Percentiles rank a stretch among this genome's conserved stretches.
These are phyloP conservation scores for Himalopsyche kuldschensis DNA, from an alignment of 2,888 invertebrate genomes.

Conservation along the genomic window DNA sequence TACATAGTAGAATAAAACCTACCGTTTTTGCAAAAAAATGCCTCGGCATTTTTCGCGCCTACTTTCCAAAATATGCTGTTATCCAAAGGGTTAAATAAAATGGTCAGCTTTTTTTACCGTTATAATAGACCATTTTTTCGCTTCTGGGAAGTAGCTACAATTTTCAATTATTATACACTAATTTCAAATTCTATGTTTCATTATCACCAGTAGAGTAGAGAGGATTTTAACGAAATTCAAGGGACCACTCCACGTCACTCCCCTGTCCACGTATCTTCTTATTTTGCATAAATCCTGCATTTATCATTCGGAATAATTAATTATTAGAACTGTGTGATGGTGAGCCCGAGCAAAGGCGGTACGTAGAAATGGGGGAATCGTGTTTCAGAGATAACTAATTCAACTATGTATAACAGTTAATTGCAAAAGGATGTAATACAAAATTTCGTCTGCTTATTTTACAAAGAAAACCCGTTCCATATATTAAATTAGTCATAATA, in stretches of 20 bases:
- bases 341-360: conserved; percentile 11
- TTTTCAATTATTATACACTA: background rate
- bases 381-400: background rate
- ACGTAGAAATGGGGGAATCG: background rate
- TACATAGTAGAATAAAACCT: too few species aligned
- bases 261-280: conserved; percentile 11
- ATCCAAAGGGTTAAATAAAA: too few species aligned
- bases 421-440: background rate
- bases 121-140: too few species aligned
- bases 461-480: too few species aligned
- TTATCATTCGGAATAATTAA: conserved; percentile 31
- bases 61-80: too few species aligned
- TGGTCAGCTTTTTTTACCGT: too few species aligned
- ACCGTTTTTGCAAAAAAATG: too few species aligned
- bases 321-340: conserved; percentile 20
- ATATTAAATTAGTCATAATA: too few species aligned
- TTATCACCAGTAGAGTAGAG: conserved; percentile 9
- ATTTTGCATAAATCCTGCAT: conserved; percentile 31
- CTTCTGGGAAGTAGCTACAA: background rate
- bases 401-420: background rate
- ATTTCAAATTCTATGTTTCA: background rate
- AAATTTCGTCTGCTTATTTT: too few species aligned
- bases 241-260: conserved; percentile 17
- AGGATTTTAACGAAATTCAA: conserved; percentile 8
- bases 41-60: too few species aligned